Conservation (phyloP, 23 tunicate species). For the Trididemnum clinides region DNA sequence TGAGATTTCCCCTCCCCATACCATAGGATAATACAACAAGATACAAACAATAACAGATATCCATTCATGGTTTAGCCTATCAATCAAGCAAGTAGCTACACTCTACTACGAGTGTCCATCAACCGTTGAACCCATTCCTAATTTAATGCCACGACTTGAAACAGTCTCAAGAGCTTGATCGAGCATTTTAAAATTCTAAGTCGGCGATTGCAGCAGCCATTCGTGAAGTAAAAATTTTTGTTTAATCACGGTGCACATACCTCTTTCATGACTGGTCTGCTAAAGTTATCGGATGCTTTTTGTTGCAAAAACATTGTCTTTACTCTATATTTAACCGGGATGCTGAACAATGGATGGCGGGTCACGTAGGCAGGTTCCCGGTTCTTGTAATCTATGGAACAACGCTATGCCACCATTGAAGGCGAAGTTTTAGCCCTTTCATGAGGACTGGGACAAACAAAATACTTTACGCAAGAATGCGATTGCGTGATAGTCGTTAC, state of each 20-base stretch:
- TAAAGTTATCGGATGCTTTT: conserved; percentile 35
- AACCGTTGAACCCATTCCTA: conserved; percentile 13
- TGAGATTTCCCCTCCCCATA: not conserved
- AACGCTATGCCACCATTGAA: conserved; percentile 23
- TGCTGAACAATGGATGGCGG: conserved; percentile 44
- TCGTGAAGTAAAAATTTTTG: not conserved
- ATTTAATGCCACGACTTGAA: not conserved
- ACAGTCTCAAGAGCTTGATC: conserved; percentile 3
- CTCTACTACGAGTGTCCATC: not conserved
- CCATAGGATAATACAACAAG: no score
- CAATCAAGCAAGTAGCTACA: conserved; percentile 19
- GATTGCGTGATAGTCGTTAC: conserved; percentile 6
- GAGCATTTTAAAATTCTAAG: conserved; percentile 1
- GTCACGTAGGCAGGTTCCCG: conserved; percentile 22
- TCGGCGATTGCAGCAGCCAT: not conserved
- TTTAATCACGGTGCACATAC: not conserved
- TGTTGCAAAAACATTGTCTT: conserved; percentile 36
- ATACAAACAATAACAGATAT: conserved; percentile 1
- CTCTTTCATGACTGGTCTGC: conserved; percentile 8
- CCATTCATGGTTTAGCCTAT: conserved; percentile 30
- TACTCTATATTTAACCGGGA: not conserved
- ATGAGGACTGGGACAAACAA: conserved; percentile 26
- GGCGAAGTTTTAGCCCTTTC: conserved; percentile 43
- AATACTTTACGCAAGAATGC: conserved; percentile 26
- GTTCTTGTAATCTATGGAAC: conserved; percentile 11